A percentile compares a stretch with the other conserved stretches of the same genome.
These are phyloP conservation scores for Pygathrix nemaeus DNA, from an alignment of 2,113 vertebrate genomes.

Conservation along the genomic window DNA sequence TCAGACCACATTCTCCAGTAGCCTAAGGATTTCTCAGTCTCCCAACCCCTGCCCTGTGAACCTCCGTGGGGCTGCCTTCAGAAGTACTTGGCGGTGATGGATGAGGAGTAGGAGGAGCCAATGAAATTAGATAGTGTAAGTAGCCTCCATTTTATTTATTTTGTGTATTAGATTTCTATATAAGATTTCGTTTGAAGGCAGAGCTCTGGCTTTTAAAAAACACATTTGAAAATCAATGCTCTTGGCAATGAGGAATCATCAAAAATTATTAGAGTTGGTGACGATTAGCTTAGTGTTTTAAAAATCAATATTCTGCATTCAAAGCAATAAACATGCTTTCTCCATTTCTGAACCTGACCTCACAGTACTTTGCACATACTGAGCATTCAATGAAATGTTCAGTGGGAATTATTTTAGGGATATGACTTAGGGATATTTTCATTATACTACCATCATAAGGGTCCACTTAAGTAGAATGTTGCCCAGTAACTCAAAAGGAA, in stretches of 20 bases:
- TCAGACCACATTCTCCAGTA: neutral
- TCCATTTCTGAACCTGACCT: neutral
- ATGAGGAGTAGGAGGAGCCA: neutral
- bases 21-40: neutral
- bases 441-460: neutral
- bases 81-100: neutral
- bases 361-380: neutral
- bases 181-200: neutral
- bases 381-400: neutral
- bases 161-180: neutral
- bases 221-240: neutral
- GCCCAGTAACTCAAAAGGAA: slow-evolving; percentile 9
- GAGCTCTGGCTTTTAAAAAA: neutral
- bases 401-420: neutral
- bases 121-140: neutral
- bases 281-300: neutral
- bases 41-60: too few species aligned
- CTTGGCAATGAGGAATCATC: neutral
- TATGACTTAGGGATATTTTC: neutral
- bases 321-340: neutral
- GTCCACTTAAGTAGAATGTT: neutral
- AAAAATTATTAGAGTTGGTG: neutral
- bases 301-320: neutral
- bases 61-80: fast-evolving
- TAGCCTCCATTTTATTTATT: neutral